These are phyloP conservation scores for Cosmia trapezina DNA, from an alignment of 2,888 invertebrate genomes.

Conservation along the genomic window DNA sequence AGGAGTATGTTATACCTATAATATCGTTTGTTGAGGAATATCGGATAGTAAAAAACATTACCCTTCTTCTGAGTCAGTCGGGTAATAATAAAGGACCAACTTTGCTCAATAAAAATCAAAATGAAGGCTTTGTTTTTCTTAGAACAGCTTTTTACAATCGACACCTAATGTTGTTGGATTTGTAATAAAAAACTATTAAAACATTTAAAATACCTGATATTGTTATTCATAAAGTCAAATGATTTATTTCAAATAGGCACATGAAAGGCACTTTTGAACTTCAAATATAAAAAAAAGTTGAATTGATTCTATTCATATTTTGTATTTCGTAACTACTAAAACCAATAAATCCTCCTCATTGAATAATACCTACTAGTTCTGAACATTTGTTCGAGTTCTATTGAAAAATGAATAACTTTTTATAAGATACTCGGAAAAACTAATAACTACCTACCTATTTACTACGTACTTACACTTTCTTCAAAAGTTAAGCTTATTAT, in stretches of 20 bases:
- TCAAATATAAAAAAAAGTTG: too few relatives aligned
- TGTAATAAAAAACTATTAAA: neutral
- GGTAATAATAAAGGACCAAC: neutral
- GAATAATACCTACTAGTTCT: neutral
- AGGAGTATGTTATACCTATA: too few relatives aligned
- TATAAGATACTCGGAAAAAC: neutral
- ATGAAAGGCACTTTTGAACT: too few relatives aligned
- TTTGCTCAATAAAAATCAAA: neutral
- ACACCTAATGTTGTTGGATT: slow-evolving; percentile 4
- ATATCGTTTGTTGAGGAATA: neutral
- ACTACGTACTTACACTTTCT: neutral
- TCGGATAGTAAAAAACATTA: neutral
- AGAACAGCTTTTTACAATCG: neutral
- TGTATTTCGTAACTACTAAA: too few relatives aligned
- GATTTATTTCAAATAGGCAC: too few relatives aligned
- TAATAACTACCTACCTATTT: neutral
- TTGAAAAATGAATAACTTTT: neutral
- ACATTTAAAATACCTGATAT: too few relatives aligned
- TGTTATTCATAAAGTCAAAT: too few relatives aligned
- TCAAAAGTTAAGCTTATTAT: neutral
- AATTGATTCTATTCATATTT: too few relatives aligned
- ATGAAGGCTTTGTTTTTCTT: neutral
- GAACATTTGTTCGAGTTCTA: neutral
- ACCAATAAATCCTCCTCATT: too few relatives aligned
- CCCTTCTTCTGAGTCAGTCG: too few relatives aligned